These are phyloP conservation scores for Ptilodon capucinus DNA, from an alignment of 2,888 invertebrate species.

Conservation along the genomic window DNA sequence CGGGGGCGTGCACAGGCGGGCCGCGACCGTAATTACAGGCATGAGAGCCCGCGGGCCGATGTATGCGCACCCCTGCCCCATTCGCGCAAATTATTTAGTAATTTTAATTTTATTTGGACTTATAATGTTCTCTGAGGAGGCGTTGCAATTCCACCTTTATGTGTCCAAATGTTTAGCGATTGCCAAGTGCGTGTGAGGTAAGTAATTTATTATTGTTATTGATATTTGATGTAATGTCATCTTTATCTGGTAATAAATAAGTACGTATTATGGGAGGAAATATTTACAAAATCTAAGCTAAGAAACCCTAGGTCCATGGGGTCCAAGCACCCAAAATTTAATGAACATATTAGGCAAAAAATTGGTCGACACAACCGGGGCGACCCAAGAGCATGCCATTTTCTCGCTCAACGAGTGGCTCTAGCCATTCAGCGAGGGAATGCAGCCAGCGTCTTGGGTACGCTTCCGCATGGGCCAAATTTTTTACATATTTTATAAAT, in stretches of 20 bases:
- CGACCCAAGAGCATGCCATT: no score
- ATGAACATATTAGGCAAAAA: no score
- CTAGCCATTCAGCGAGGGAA: no score
- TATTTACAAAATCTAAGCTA: no score
- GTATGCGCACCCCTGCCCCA: conserved; percentile 56
- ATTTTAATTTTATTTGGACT: conserved; percentile 77
- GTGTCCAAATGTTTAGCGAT: conserved; percentile 45
- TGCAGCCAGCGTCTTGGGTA: no score
- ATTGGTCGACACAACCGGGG: no score
- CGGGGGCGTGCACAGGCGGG: conserved; percentile 61
- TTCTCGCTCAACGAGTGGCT: no score
- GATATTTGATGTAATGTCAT: conserved; percentile 40
- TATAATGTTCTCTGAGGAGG: conserved; percentile 44
- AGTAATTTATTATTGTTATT: conserved; percentile 41
- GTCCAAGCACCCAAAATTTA: no score
- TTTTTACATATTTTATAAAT: no score
- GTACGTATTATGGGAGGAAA: no score
- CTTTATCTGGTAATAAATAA: conserved; percentile 32
- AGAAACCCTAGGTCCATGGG: no score
- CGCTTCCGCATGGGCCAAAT: no score
- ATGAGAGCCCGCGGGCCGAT: conserved; percentile 60
- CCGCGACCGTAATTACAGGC: conserved; percentile 72
- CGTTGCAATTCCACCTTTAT: conserved; percentile 38
- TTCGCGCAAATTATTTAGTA: conserved; percentile 75
- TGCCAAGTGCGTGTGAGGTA: conserved; percentile 58